Evolutionary conservation across 2,888 invertebrate species (phyloP).

Genomic region (Lissocephala sabroskyi): DNA sequence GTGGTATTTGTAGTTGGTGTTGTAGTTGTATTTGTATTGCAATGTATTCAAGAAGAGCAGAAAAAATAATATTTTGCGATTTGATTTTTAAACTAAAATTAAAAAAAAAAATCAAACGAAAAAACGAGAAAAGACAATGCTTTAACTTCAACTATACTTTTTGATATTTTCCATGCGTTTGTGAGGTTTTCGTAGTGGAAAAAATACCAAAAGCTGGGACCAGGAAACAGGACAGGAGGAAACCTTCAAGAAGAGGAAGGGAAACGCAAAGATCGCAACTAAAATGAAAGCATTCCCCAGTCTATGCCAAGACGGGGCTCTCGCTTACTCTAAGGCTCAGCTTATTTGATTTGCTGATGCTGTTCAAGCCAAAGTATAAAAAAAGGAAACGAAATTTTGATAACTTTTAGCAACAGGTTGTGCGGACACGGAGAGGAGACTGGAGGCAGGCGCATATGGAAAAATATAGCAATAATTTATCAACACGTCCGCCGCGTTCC

Average conservation of each 20-base stretch:
- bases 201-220: constrained; percentile 42
- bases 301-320: no score
- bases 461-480: constrained; percentile 50
- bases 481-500: constrained; percentile 39
- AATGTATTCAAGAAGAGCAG: constrained; percentile 67
- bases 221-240: background rate
- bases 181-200: constrained; percentile 53
- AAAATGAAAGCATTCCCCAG: background rate
- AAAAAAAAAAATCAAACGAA: constrained; percentile 40
- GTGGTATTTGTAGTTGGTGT: constrained; percentile 30
- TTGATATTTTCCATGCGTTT: constrained; percentile 68
- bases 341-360: constrained; percentile 40
- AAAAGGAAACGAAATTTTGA: constrained; percentile 37
- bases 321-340: constrained; percentile 33
- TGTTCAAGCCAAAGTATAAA: constrained; percentile 37
- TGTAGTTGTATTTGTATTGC: constrained; percentile 37
- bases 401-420: constrained; percentile 30
- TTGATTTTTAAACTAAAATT: constrained; percentile 56
- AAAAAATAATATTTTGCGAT: constrained; percentile 60
- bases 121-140: constrained; percentile 53
- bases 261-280: background rate
- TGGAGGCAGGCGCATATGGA: constrained; percentile 27
- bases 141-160: constrained; percentile 57
- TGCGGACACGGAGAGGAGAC: constrained; percentile 9
- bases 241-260: constrained; percentile 5